Percentiles rank a stretch among this genome's conserved stretches.
phyloP scores from a whole-genome alignment of 2,797 vertebrate species.

The Zalophus californianus region DNA sequence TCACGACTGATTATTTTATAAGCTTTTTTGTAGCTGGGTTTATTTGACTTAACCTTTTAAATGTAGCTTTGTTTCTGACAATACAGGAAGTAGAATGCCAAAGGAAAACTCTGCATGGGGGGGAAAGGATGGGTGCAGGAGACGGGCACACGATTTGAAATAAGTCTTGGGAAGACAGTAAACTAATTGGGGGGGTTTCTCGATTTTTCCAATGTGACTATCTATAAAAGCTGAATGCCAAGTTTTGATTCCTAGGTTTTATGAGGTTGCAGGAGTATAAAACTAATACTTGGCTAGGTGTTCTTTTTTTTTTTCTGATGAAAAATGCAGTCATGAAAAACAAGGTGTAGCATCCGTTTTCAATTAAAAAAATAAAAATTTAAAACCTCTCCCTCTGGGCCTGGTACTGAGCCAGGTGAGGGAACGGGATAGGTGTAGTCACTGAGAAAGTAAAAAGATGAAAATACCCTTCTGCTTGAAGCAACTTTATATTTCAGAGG shows the following conservation, averaged over 20 bases:
- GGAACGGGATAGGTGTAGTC: slow-evolving; percentile 54
- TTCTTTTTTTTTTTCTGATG: background rate
- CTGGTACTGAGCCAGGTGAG: slow-evolving; percentile 52
- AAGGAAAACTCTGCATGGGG: slow-evolving; percentile 55
- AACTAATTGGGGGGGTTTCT: slow-evolving; percentile 50
- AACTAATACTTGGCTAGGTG: slow-evolving; percentile 53
- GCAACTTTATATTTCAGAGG: slow-evolving; percentile 44
- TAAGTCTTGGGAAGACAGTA: slow-evolving; percentile 36
- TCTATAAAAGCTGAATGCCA: slow-evolving; percentile 43
- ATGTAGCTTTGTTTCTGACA: slow-evolving; percentile 71
- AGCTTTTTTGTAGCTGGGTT: slow-evolving; percentile 75
- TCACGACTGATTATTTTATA: slow-evolving; percentile 83
- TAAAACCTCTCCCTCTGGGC: slow-evolving; percentile 61
- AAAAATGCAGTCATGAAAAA: slow-evolving; percentile 70
- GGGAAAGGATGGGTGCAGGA: background rate
- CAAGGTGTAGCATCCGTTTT: slow-evolving; percentile 77
- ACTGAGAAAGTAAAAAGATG: slow-evolving; percentile 54
- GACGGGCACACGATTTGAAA: slow-evolving; percentile 39
- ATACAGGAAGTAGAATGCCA: slow-evolving; percentile 65
- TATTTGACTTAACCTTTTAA: slow-evolving; percentile 77
- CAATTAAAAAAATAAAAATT: slow-evolving; percentile 76
- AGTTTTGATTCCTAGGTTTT: slow-evolving; percentile 69
- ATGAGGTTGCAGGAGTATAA: slow-evolving; percentile 50
- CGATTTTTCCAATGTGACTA: slow-evolving; percentile 20
- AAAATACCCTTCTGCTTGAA: slow-evolving; percentile 54